Conservation (phyloP, 2,797 vertebrate genomes). For the Scolopax bukidnonensis region DNA sequence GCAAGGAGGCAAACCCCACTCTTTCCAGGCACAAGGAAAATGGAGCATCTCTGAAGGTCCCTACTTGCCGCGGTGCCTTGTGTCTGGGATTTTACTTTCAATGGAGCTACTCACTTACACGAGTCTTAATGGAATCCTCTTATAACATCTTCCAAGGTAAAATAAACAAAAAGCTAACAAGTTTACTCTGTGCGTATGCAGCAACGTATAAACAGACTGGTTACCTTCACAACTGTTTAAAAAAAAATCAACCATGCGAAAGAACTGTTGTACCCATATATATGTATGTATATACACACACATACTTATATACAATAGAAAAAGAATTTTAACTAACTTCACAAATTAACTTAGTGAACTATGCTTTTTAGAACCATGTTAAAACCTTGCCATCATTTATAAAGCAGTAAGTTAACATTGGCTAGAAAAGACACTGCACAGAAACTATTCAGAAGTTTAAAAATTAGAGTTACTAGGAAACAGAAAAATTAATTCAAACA, state of each 20-base stretch:
- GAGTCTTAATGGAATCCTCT: constrained; percentile 18
- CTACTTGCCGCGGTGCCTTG: not conserved
- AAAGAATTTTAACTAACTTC: not conserved
- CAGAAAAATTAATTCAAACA: constrained; percentile 3
- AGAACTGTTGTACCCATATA: not conserved
- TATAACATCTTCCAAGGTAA: constrained; percentile 63
- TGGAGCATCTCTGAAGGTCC: not conserved
- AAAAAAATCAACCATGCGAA: not conserved
- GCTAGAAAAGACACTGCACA: not conserved
- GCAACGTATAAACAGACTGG: constrained; percentile 15
- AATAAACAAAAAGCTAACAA: constrained; percentile 57
- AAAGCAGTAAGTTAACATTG: not conserved
- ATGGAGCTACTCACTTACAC: not conserved
- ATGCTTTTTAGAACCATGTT: not conserved
- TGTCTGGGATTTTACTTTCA: not conserved
- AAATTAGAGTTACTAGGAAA: constrained; percentile 24
- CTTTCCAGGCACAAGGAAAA: not conserved
- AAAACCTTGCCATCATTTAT: not conserved
- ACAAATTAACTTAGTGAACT: not conserved
- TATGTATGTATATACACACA: not conserved
- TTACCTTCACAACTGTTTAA: not conserved
- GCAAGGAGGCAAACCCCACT: not conserved
- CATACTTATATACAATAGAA: not conserved
- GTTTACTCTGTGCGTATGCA: constrained; percentile 50
- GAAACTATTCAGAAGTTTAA: not conserved